Conservation (phyloP, 2,113 vertebrate genomes). For the Gnathonemus echidnorhynchus region DNA sequence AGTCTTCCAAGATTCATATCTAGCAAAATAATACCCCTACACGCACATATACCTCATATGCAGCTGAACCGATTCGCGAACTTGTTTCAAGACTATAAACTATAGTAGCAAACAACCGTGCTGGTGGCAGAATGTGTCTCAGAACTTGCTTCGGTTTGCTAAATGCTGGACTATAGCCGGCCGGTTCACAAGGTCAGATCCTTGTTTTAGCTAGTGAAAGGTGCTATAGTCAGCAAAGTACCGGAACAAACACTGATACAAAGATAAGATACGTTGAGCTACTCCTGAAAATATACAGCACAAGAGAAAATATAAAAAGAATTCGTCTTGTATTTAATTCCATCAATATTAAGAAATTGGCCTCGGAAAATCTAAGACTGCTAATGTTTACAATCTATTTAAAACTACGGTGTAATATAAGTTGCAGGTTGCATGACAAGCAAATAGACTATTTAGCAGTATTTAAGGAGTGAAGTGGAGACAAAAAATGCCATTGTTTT, state of each 20-base stretch:
- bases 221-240: not conserved
- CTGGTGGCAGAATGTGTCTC: not conserved
- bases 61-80: conserved; percentile 3
- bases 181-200: conserved; percentile 4
- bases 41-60: not conserved
- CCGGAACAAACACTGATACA: not conserved
- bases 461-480: not conserved
- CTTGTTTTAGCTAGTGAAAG: not conserved
- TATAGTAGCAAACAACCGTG: not conserved
- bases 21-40: not conserved
- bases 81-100: not conserved
- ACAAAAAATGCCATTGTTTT: not conserved
- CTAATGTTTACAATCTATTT: not conserved
- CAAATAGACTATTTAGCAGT: not conserved
- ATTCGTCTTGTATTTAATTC: not conserved
- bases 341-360: not conserved
- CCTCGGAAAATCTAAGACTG: not conserved
- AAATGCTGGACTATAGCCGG: not conserved
- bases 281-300: not conserved
- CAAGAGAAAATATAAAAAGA: not conserved
- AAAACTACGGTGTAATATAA: not conserved
- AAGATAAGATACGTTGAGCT: not conserved
- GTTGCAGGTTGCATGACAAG: not conserved
- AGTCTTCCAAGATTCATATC: not conserved
- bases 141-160: not conserved